These are phyloP conservation scores for Fulica atra DNA, from an alignment of 2,113 vertebrate species.

Conservation along the genomic window DNA sequence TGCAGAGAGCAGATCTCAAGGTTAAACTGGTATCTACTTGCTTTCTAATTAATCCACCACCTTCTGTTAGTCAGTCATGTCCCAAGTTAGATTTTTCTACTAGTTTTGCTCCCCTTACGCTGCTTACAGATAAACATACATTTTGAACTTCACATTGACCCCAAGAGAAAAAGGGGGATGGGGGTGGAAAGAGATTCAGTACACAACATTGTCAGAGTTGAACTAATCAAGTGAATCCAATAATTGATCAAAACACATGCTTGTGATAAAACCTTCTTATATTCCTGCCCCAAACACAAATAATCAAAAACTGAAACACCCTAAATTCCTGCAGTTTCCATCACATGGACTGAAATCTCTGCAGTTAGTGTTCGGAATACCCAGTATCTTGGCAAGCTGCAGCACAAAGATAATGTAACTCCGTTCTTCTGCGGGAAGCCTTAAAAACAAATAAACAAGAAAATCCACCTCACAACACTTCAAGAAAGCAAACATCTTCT, in stretches of 20 bases:
- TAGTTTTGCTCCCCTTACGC: background rate
- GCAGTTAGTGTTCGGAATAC: background rate
- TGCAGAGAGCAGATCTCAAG: background rate
- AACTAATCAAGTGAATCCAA: background rate
- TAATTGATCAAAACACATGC: rapidly evolving
- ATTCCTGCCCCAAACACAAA: background rate
- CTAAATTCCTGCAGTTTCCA: background rate
- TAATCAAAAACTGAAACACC: background rate
- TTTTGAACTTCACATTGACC: background rate
- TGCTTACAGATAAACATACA: background rate
- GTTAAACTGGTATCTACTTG: background rate
- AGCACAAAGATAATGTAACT: background rate
- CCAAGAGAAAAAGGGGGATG: background rate
- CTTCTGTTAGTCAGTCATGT: background rate
- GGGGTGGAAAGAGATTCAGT: background rate
- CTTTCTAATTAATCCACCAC: background rate
- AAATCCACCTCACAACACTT: background rate
- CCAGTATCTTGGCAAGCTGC: background rate
- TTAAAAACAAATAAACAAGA: background rate
- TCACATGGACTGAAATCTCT: background rate
- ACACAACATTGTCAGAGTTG: background rate
- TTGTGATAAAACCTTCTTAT: background rate
- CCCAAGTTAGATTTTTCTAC: background rate
- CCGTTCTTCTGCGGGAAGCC: background rate
- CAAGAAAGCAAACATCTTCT: background rate